Conservation (phyloP, 1,140 invertebrate species). For the Calliopsis andreniformis region DNA sequence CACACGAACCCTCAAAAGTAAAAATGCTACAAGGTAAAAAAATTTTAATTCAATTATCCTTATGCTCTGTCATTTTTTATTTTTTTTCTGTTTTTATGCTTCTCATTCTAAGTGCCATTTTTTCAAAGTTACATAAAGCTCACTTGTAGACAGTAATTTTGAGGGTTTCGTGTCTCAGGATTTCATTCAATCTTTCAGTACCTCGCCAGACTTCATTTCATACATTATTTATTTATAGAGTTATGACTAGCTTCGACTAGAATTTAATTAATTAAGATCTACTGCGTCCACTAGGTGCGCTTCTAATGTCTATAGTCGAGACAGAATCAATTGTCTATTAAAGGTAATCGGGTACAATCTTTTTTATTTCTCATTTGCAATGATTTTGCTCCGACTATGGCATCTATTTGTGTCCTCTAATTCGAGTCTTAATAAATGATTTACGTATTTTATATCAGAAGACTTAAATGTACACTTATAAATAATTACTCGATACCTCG, state of each 20-base stretch:
- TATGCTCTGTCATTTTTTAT: no score
- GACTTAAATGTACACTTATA: background rate
- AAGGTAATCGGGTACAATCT: no score
- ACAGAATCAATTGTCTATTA: no score
- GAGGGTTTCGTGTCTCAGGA: background rate
- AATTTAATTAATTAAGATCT: constrained; percentile 23
- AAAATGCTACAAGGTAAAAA: no score
- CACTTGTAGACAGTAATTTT: no score
- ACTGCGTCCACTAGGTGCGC: constrained; percentile 6
- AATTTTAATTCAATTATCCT: no score
- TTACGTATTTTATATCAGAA: background rate
- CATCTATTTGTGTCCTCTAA: background rate
- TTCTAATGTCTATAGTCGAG: no score
- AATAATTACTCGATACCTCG: background rate
- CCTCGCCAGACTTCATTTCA: background rate
- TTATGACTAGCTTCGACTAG: constrained; percentile 27
- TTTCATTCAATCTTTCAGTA: background rate
- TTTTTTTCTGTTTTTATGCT: no score
- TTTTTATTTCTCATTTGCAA: no score
- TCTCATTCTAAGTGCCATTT: no score
- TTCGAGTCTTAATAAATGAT: background rate
- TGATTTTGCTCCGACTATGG: no score
- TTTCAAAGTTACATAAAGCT: no score
- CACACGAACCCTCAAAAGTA: background rate
- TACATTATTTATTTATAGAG: background rate